These are phyloP conservation scores for Cyprinus carpio DNA, from an alignment of 2,113 vertebrate species.

Conservation along the genomic window DNA sequence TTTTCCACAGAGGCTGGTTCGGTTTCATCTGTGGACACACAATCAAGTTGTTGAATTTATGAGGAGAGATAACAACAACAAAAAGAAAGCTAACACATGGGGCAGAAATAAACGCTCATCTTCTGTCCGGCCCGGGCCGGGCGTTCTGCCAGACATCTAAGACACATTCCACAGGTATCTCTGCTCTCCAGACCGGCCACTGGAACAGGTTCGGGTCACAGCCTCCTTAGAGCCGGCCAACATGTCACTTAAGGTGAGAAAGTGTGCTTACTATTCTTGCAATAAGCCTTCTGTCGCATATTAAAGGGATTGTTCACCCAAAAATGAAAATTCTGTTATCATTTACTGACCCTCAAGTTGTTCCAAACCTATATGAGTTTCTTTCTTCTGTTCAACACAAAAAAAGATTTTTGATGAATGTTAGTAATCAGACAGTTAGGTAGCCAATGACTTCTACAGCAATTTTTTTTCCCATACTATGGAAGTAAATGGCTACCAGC, in stretches of 20 bases:
- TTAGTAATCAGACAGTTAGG: too few relatives aligned
- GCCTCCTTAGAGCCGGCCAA: neutral
- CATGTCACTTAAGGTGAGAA: slow-evolving; percentile 21
- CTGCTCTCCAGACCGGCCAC: slow-evolving; percentile 6
- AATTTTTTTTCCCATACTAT: too few relatives aligned
- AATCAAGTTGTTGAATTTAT: slow-evolving; percentile 74
- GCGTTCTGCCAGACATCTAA: neutral
- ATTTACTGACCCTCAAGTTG: neutral
- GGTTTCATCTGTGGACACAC: slow-evolving; percentile 76
- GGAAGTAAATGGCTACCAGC: too few relatives aligned
- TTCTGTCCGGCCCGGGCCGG: neutral
- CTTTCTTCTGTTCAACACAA: too few relatives aligned
- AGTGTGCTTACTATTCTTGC: neutral
- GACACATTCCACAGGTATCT: slow-evolving; percentile 26
- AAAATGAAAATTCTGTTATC: neutral
- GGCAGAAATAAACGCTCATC: slow-evolving; percentile 46
- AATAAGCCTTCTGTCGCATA: neutral
- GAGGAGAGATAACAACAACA: slow-evolving; percentile 33
- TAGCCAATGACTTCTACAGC: too few relatives aligned
- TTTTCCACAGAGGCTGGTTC: slow-evolving; percentile 59
- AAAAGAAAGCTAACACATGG: slow-evolving; percentile 31
- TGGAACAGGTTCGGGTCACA: slow-evolving; percentile 23
- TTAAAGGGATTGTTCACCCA: neutral
- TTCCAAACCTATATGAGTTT: neutral
- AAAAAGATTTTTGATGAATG: too few relatives aligned